Conservation (phyloP, 1,140 invertebrate species). For the Oryzaephilus surinamensis region DNA sequence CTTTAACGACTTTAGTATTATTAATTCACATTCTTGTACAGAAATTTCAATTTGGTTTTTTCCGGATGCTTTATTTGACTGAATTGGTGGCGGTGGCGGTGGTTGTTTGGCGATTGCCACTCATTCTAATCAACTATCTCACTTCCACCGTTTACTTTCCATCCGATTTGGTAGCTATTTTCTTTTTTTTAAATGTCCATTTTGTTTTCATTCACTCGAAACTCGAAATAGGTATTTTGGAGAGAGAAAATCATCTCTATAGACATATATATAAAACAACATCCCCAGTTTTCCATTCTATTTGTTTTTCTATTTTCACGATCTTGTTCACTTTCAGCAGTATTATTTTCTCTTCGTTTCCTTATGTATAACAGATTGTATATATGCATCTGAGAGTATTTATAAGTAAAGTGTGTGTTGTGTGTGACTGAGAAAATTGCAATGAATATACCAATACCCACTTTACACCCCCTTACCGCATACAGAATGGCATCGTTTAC, state of each 20-base stretch:
- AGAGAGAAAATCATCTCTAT: no score
- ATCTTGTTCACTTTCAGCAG: no score
- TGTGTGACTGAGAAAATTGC: no score
- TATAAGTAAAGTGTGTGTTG: no score
- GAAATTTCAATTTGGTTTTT: conserved; percentile 18
- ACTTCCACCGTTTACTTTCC: conserved; percentile 12
- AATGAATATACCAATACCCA: no score
- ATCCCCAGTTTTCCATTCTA: conserved; percentile 13
- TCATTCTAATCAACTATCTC: conserved; percentile 8
- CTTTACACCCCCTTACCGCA: no score
- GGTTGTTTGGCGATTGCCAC: conserved; percentile 5
- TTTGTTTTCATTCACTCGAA: conserved; percentile 9
- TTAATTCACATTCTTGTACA: conserved; percentile 15
- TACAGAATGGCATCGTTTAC: no score
- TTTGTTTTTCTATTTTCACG: conserved; percentile 13
- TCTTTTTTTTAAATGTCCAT: conserved; percentile 11
- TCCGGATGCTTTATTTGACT: conserved; percentile 15
- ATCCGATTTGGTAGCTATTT: conserved; percentile 14
- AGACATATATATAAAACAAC: no score
- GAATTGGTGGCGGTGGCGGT: conserved; percentile 15
- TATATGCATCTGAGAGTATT: no score
- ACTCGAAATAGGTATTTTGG: no score
- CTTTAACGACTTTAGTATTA: conserved; percentile 13
- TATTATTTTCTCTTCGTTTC: no score
- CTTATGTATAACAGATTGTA: no score